These are phyloP conservation scores for Pangasius sanitwongsei DNA, from an alignment of 2,797 vertebrate species.

Conservation along the genomic window DNA sequence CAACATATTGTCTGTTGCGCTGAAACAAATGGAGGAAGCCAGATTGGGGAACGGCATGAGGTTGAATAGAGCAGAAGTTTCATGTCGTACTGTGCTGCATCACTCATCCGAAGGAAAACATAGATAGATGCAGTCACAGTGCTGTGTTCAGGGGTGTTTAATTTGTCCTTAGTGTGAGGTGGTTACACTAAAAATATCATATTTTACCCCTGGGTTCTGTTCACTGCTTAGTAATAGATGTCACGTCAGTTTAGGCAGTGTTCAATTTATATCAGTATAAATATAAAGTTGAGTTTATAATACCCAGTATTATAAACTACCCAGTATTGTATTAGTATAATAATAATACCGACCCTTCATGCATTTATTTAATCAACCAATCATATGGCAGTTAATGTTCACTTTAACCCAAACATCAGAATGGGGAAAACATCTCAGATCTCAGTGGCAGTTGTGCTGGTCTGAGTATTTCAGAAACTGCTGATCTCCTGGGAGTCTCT, in stretches of 20 bases:
- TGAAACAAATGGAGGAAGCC: slow-evolving; percentile 26
- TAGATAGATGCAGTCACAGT: neutral
- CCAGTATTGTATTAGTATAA: too few species aligned
- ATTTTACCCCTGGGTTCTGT: neutral
- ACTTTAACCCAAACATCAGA: neutral
- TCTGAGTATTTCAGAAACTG: neutral
- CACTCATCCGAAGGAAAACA: slow-evolving; percentile 22
- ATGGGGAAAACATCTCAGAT: neutral
- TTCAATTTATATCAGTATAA: neutral
- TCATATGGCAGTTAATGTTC: neutral
- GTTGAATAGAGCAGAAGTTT: slow-evolving; percentile 37
- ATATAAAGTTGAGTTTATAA: neutral
- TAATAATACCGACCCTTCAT: too few species aligned
- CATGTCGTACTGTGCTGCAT: slow-evolving; percentile 45
- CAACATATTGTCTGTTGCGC: slow-evolving; percentile 24
- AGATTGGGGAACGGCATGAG: slow-evolving; percentile 36
- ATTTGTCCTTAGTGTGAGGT: slow-evolving; percentile 10
- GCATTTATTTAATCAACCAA: neutral
- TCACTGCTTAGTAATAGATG: neutral
- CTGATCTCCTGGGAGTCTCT: neutral
- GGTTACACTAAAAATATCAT: neutral
- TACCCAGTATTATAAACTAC: too few species aligned
- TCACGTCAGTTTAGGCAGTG: neutral
- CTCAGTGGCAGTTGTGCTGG: neutral
- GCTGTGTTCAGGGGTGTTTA: neutral